Base-by-base conservation (phyloP, 2,888 invertebrate species). In the Hanleya hanleyi region DNA sequence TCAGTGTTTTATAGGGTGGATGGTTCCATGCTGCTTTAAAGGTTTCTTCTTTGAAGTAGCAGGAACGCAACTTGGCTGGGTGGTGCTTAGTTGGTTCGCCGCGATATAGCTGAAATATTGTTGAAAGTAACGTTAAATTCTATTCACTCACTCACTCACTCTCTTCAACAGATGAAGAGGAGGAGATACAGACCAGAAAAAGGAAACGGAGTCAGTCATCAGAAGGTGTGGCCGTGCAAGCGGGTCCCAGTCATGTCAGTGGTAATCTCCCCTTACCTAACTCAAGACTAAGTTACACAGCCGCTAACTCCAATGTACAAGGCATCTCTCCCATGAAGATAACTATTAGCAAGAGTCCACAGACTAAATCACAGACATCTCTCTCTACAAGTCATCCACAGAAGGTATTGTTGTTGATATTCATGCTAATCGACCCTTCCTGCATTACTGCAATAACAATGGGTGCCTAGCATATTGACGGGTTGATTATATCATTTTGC, bases 241-340 rank as follows among this genome's bases (percentile, higher is more conserved):
- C 36, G 41, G 80, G 79, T 0, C 83, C 83, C 57, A 82, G 84
- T 0, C 84, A 85, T 6, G 4, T 57, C 4, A n/a, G n/a, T n/a
- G n/a, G n/a, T n/a, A n/a, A n/a, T 6, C 50, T 9, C 18, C 57
- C 57, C 18, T 18, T 41, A 41, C 64, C 33, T 26, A 22, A 57
- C 32, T 32, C 57, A 15, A 83, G 85, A 37, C 82, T 85, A 3
- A 81, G 85, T 0, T 85, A 83, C 77, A 84, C 84, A 15, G 83
- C 86, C 5, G 77, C 84, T 15, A 80, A 83, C 61, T 79, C 81
- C 67, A 78, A 79, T 22, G 66, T 78, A 7, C 79, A 84, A 26
- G 79, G 81, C n/a, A 75, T 84, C n/a, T 86, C 88, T 1, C 87
- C 88, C 0, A 86, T 88, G 75, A 87, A 87, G 72, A 88, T 88